phyloP scores from a whole-genome alignment of 2,888 invertebrate genomes.

The Trichopria drosophilae region DNA sequence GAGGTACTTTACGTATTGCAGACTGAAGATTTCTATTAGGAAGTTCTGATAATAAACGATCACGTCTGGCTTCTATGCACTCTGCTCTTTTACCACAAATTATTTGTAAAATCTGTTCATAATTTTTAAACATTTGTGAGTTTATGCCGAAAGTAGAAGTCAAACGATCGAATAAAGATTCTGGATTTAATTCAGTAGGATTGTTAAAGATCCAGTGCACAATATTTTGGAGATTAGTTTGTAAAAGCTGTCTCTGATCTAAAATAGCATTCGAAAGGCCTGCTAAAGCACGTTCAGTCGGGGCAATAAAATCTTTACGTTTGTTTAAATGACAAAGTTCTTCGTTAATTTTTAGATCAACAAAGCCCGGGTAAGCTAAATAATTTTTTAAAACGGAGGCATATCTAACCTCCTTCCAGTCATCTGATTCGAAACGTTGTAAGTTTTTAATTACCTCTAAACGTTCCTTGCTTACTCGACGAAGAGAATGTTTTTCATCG shows the following conservation, averaged over 20 bases:
- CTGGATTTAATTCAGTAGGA: conserved; percentile 8
- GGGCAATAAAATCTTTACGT: no score
- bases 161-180: conserved; percentile 19
- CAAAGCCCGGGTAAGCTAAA: no score
- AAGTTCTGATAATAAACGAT: conserved; percentile 24
- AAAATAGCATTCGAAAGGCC: conserved; percentile 23
- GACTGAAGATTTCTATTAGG: conserved; percentile 28
- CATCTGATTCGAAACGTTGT: no score
- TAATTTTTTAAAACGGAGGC: no score
- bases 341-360: no score
- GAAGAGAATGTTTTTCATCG: no score
- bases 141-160: conserved; percentile 16
- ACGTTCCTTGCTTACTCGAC: no score
- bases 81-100: conserved; percentile 33
- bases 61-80: conserved; percentile 26
- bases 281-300: no score
- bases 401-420: no score
- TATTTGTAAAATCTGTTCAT: conserved; percentile 26
- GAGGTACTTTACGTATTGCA: conserved; percentile 25
- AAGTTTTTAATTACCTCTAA: no score
- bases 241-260: conserved; percentile 19
- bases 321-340: no score
- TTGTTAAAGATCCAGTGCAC: conserved; percentile 25
- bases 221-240: conserved; percentile 19
- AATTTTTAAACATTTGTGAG: conserved; percentile 26